Evolutionary conservation across 2,888 invertebrate genomes (phyloP).

Genomic region (Eupithecia vulgata): DNA sequence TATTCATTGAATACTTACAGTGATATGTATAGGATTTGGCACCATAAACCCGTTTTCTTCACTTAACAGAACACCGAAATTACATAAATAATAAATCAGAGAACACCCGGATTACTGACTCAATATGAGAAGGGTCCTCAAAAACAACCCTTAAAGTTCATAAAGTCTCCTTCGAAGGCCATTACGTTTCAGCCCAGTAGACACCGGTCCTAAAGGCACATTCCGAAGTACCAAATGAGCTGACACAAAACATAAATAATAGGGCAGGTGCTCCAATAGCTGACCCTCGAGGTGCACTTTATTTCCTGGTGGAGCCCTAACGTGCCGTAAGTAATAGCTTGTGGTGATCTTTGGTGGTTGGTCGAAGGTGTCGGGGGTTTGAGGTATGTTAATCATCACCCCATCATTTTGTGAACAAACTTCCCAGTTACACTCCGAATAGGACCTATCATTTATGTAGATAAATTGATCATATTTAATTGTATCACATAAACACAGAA

Average conservation of each 20-base stretch:
- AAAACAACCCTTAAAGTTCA: constrained; percentile 7
- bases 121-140: constrained; percentile 5
- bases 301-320: constrained; percentile 42
- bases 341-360: constrained; percentile 43
- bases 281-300: constrained; percentile 46
- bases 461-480: too few species aligned
- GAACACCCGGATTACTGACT: not conserved
- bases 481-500: too few species aligned
- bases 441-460: not conserved
- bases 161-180: not conserved
- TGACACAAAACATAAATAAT: constrained; percentile 47
- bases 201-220: constrained; percentile 11
- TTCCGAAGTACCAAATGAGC: constrained; percentile 29
- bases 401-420: not conserved
- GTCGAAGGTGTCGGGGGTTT: constrained; percentile 27
- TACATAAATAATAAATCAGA: not conserved
- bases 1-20: not conserved
- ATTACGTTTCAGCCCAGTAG: not conserved
- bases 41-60: not conserved
- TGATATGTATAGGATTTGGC: not conserved
- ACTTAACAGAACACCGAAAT: not conserved
- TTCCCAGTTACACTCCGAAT: not conserved
- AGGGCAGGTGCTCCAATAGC: constrained; percentile 45
- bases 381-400: not conserved
- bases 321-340: constrained; percentile 46